A percentile compares a stretch with the other conserved stretches of the same genome.
phyloP scores from a whole-genome alignment of 1,140 invertebrate genomes.

The Bombus difficillimus region DNA sequence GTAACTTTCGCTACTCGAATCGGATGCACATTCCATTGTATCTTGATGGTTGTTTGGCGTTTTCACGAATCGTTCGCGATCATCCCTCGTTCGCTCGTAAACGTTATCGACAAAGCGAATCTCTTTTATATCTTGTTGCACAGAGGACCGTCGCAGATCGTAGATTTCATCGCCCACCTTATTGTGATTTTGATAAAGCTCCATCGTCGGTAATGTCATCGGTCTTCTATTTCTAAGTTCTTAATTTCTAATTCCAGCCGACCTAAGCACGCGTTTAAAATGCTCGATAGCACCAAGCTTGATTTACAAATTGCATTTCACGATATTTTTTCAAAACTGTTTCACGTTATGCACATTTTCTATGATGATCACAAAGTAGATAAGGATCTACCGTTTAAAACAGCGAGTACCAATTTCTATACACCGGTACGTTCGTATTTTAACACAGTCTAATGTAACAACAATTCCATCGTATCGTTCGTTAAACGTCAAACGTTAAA shows the following conservation, averaged over 20 bases:
- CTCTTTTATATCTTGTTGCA: conserved; percentile 29
- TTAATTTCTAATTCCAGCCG: not conserved
- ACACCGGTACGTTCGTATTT: not conserved
- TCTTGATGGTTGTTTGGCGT: conserved; percentile 32
- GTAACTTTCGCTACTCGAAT: conserved; percentile 66
- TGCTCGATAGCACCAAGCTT: not conserved
- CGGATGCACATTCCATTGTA: conserved; percentile 60
- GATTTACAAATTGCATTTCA: not conserved
- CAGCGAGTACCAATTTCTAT: no score
- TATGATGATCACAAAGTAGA: no score
- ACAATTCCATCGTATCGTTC: not conserved
- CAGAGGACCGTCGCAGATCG: conserved; percentile 44
- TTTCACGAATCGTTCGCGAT: conserved; percentile 28
- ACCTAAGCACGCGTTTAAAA: not conserved
- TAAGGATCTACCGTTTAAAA: no score
- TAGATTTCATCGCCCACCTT: conserved; percentile 54
- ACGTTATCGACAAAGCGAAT: not conserved
- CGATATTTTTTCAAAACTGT: not conserved
- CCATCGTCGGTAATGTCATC: conserved; percentile 60
- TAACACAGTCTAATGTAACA: not conserved
- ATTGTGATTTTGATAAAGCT: conserved; percentile 51
- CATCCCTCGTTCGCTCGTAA: conserved; percentile 20
- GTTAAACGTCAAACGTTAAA: no score
- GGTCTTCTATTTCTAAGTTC: not conserved
- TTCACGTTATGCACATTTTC: not conserved